phyloP scores from a whole-genome alignment of 1,140 invertebrate species.

The Pachypeltis micranthus region DNA sequence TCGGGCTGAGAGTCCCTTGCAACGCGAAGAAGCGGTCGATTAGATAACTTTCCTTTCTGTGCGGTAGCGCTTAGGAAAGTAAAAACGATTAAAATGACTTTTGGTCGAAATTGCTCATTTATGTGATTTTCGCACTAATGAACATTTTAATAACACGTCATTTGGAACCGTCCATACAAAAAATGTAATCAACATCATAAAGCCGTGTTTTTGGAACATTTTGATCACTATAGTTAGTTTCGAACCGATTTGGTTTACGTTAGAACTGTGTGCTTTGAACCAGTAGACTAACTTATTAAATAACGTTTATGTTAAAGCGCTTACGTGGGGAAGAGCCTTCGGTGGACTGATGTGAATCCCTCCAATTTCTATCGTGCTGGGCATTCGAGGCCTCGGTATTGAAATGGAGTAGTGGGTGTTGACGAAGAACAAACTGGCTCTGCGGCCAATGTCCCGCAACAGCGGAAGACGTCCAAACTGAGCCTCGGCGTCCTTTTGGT shows the following conservation, averaged over 20 bases:
- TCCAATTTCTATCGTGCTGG: slow-evolving; percentile 51
- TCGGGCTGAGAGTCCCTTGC: no score
- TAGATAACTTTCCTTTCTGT: no score
- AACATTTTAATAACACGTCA: slow-evolving; percentile 34
- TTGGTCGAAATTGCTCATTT: no score
- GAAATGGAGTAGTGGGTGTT: slow-evolving; percentile 49
- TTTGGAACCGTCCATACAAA: no score
- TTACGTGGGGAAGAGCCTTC: slow-evolving; percentile 41
- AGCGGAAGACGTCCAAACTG: slow-evolving; percentile 29
- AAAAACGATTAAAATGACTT: no score
- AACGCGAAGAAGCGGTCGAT: no score
- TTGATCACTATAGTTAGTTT: no score
- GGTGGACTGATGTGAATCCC: slow-evolving; percentile 48
- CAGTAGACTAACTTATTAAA: neutral
- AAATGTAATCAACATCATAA: no score
- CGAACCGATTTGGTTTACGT: no score
- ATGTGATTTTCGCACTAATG: slow-evolving; percentile 42
- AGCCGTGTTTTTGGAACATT: no score
- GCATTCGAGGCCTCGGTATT: slow-evolving; percentile 42
- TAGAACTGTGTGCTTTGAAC: slow-evolving; percentile 13
- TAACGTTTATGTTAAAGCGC: neutral
- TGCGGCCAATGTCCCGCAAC: slow-evolving; percentile 41
- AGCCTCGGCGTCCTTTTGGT: neutral
- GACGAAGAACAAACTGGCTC: slow-evolving; percentile 42
- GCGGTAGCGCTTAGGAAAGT: no score